phyloP scores from a whole-genome alignment of 2,797 vertebrate genomes.

The Psittacula derbiana region DNA sequence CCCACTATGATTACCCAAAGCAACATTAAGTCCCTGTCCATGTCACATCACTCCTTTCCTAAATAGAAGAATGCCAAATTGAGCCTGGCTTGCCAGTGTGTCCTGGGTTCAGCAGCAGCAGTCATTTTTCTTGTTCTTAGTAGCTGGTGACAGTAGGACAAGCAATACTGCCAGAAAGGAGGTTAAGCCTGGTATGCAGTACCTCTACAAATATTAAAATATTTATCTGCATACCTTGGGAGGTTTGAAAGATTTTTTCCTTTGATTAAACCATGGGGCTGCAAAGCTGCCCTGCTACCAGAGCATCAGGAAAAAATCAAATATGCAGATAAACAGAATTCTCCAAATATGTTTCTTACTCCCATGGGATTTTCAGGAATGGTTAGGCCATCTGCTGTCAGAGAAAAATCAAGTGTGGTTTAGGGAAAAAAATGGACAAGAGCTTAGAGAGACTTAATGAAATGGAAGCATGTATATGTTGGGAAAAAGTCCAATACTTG shows the following conservation, averaged over 20 bases:
- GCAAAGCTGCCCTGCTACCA: conserved; percentile 25
- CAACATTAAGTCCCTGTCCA: not conserved
- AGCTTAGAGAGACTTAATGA: conserved; percentile 59
- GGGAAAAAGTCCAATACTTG: not conserved
- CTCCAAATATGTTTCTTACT: conserved; percentile 57
- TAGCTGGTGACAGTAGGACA: not conserved
- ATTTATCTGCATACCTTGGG: not conserved
- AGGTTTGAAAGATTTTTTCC: not conserved
- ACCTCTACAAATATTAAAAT: not conserved
- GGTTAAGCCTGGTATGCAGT: not conserved
- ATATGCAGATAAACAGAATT: conserved; percentile 29
- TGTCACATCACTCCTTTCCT: not conserved
- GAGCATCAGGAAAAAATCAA: conserved; percentile 42
- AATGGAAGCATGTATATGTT: conserved; percentile 41
- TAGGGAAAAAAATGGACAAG: conserved; percentile 42
- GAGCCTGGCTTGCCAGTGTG: not conserved
- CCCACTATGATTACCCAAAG: not conserved
- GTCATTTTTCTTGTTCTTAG: too few species aligned
- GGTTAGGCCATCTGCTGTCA: conserved; percentile 57
- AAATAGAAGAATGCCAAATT: not conserved
- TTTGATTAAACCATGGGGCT: conserved; percentile 26
- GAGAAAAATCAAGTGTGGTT: conserved; percentile 33
- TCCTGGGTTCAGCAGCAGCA: too few species aligned
- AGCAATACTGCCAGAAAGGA: not conserved
- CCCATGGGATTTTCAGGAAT: conserved; percentile 40